These are phyloP conservation scores for Microctonus hyperodae DNA, from an alignment of 2,888 invertebrate genomes.

Conservation along the genomic window DNA sequence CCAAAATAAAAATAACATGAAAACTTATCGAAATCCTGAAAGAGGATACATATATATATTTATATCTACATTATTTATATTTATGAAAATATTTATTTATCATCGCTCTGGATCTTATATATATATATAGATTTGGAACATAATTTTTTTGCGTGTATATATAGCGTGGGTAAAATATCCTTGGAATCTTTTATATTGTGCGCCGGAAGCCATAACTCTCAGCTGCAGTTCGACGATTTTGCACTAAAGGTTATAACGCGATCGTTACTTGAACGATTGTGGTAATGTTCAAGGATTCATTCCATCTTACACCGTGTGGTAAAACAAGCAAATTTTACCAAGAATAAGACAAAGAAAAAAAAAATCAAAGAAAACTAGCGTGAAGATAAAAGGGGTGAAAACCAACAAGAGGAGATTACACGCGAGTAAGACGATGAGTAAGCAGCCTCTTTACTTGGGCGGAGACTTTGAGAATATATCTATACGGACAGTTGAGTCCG, in stretches of 20 bases:
- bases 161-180: constrained; percentile 31
- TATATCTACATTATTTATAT: not conserved
- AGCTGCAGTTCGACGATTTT: constrained; percentile 25
- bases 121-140: not conserved
- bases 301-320: not conserved
- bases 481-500: constrained; percentile 42
- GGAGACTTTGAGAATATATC: constrained; percentile 45
- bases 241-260: constrained; percentile 16
- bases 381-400: constrained; percentile 30
- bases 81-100: not conserved
- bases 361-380: constrained; percentile 8
- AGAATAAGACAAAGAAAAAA: not conserved
- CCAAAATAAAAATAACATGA: too few relatives aligned
- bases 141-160: not conserved
- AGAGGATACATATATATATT: too few relatives aligned
- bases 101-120: not conserved
- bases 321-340: not conserved
- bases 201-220: constrained; percentile 33
- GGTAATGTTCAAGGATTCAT: not conserved
- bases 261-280: not conserved
- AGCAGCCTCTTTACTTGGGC: constrained; percentile 50
- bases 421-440: constrained; percentile 21
- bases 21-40: too few relatives aligned
- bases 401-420: constrained; percentile 32
- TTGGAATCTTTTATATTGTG: constrained; percentile 18